Percentiles rank a stretch among this genome's conserved stretches.
Conservation (phyloP, 1,140 invertebrate genomes). For the Psilanteris sp. region DNA sequence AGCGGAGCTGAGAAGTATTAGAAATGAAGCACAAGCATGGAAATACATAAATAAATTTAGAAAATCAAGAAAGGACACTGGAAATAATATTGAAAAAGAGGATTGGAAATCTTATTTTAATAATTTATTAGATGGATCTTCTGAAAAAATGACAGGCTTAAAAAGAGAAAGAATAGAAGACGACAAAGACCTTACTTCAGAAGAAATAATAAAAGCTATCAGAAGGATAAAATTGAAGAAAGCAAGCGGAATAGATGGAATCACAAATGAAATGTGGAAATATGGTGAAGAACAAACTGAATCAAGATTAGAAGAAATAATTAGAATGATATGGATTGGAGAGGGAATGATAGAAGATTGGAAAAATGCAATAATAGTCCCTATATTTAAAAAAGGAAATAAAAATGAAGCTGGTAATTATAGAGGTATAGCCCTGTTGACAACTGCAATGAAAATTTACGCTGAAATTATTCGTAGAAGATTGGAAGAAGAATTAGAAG, state of each 20-base stretch:
- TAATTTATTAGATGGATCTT: background rate
- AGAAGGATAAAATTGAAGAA: background rate
- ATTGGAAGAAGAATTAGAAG: background rate
- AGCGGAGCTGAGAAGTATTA: too few species aligned
- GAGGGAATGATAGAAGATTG: background rate
- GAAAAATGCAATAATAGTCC: background rate
- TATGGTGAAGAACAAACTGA: too few species aligned
- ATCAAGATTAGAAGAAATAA: too few species aligned
- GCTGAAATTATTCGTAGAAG: background rate
- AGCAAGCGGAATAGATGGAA: too few species aligned
- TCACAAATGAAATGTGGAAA: background rate
- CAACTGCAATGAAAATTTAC: background rate
- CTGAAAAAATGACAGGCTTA: background rate
- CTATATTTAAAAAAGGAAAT: background rate
- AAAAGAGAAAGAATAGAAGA: background rate
- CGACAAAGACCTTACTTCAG: background rate
- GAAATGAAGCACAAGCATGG: too few species aligned
- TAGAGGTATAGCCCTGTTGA: background rate
- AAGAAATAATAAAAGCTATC: background rate
- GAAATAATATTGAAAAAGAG: too few species aligned
- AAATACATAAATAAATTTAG: too few species aligned
- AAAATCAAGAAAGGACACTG: too few species aligned
- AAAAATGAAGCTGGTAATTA: background rate
- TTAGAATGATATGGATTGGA: background rate
- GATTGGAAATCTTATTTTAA: background rate